Base-by-base conservation (phyloP, 2,888 invertebrate genomes). In the Acholoe squamosa region DNA sequence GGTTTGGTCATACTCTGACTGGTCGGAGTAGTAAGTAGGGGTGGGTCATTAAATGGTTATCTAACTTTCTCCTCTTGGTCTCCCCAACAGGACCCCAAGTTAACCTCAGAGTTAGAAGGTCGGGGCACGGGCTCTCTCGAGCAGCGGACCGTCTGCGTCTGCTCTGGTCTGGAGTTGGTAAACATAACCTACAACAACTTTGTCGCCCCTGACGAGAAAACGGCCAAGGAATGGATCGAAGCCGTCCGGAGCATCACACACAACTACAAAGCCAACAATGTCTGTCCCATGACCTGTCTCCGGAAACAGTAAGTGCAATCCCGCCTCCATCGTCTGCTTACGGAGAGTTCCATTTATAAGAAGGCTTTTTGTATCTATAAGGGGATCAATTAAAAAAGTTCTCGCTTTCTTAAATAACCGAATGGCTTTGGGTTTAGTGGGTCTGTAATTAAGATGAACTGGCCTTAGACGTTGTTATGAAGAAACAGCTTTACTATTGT, bases 111-210 rank as follows among this genome's bases (percentile, higher is more conserved):
- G 89, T 91, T 95, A 61, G 95, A 95, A 91, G 93, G 94, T 92
- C 99, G 99, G 95, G 99, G 99, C 88, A 98, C 98, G 96, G 99
- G 95, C 33, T 92, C 93, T 33, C 91, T 99, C 92, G 99, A 99
- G 94, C 98, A 98, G 92, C 98, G 98, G 95, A 99, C 99, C 7
- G 96, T 99, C 89, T 99, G 99, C 91, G 98, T 99, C 95, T 99
- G 99, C 96, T 99, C 99, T 95, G 99, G 99, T 19, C 98, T 98
- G 25, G 99, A 99, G 96, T 98, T 99, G 96, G 99, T 99, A 95
- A 99, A 99, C 96, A 99, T 99, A 96, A 99, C 98, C 96, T 99
- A 99, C 96, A 99, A 99, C 94, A 99, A 99, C 91, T 98, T 99
- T 94, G 98, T 99, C 92, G 99, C 99, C 95, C 98, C 98, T 22